Evolutionary conservation across 2,888 invertebrate genomes (phyloP).

Genomic region (Octonoba sinensis): DNA sequence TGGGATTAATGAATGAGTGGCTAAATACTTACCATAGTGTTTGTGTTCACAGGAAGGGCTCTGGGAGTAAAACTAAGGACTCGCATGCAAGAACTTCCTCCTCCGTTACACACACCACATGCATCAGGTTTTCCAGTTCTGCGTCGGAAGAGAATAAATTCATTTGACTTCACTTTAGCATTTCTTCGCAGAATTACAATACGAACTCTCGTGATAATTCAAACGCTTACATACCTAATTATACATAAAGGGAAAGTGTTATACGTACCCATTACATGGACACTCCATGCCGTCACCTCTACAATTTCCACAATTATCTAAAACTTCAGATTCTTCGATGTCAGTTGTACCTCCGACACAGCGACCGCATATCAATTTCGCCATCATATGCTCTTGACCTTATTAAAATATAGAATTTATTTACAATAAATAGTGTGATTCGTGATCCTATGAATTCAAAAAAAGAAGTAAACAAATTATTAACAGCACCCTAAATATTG

Average conservation of each 20-base stretch:
- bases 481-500: no score
- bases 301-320: conserved; percentile 66
- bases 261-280: conserved; percentile 63
- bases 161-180: no score
- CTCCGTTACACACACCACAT: conserved; percentile 65
- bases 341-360: conserved; percentile 67
- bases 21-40: conserved; percentile 49
- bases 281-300: conserved; percentile 56
- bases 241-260: no score
- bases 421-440: no score
- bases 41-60: conserved; percentile 53
- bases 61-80: conserved; percentile 50
- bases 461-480: no score
- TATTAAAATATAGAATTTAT: conserved; percentile 1
- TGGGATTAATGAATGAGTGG: no score
- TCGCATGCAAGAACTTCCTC: conserved; percentile 59
- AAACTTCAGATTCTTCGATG: conserved; percentile 56
- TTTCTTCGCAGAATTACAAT: no score
- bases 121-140: conserved; percentile 59
- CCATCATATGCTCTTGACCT: conserved; percentile 52
- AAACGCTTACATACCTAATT: no score
- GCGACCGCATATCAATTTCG: conserved; percentile 66
- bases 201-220: no score
- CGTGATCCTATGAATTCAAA: no score
- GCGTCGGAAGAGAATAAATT: neutral